A percentile compares a stretch with the other conserved stretches of the same genome.
Conservation (phyloP, 2,888 invertebrate genomes). For the Andrena haemorrhoa region DNA sequence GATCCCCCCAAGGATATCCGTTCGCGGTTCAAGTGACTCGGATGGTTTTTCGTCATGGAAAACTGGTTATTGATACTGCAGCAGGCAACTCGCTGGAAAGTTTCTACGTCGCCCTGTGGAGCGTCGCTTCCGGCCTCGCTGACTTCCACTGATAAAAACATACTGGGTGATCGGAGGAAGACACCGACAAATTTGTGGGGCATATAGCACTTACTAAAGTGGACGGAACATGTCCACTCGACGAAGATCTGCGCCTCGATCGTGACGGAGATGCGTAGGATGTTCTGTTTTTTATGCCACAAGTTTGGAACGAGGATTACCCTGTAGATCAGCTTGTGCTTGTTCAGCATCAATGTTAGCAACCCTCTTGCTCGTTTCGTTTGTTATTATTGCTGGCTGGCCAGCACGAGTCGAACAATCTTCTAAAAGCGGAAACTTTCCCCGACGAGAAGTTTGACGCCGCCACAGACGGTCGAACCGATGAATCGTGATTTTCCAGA, state of each 20-base stretch:
- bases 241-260: neutral
- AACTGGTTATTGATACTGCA: constrained; percentile 76
- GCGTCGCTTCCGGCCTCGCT: constrained; percentile 53
- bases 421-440: constrained; percentile 21
- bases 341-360: constrained; percentile 76
- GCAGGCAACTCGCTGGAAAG: constrained; percentile 61
- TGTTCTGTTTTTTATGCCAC: neutral
- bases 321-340: constrained; percentile 24
- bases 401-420: neutral
- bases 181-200: neutral
- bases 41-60: constrained; percentile 72
- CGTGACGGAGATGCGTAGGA: neutral
- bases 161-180: constrained; percentile 47
- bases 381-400: constrained; percentile 57
- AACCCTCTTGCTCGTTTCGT: constrained; percentile 66
- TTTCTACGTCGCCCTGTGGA: constrained; percentile 47
- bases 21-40: constrained; percentile 68
- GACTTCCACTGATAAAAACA: constrained; percentile 75
- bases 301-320: neutral
- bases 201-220: neutral
- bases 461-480: constrained; percentile 51
- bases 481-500: constrained; percentile 68
- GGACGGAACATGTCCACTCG: neutral
- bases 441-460: constrained; percentile 33
- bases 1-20: constrained; percentile 70